phyloP scores from a whole-genome alignment of 2,888 invertebrate genomes.

The Hartigia nigra region DNA sequence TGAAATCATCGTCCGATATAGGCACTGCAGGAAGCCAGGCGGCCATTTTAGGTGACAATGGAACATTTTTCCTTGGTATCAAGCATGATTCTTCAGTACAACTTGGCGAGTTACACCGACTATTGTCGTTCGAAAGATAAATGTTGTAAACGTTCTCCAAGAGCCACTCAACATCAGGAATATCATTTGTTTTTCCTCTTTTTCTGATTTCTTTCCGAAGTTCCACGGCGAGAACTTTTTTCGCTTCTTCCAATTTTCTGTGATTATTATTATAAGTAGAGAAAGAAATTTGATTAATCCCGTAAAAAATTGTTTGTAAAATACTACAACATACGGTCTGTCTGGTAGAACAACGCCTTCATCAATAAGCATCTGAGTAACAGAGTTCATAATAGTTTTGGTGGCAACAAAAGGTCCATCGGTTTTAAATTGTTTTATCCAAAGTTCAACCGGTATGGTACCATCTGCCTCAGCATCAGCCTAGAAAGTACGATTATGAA shows the following conservation, averaged over 20 bases:
- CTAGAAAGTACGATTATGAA: slow-evolving; percentile 7
- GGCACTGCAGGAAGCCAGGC: slow-evolving; percentile 74
- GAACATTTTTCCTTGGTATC: slow-evolving; percentile 13
- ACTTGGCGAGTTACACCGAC: background rate
- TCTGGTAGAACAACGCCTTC: slow-evolving; percentile 73
- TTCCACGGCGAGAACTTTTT: slow-evolving; percentile 50
- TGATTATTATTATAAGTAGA: background rate
- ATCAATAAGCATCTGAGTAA: slow-evolving; percentile 75
- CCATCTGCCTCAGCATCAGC: slow-evolving; percentile 39
- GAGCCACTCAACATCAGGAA: slow-evolving; percentile 11
- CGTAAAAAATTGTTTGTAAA: background rate
- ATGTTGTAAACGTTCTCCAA: background rate
- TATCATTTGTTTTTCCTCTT: background rate
- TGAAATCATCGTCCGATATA: slow-evolving; percentile 69
- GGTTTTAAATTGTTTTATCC: slow-evolving; percentile 72
- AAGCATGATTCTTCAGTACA: background rate
- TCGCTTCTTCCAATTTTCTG: slow-evolving; percentile 37
- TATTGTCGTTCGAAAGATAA: background rate
- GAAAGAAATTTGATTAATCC: background rate
- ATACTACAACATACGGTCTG: slow-evolving; percentile 51
- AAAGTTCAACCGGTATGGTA: slow-evolving; percentile 72
- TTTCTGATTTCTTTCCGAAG: slow-evolving; percentile 43
- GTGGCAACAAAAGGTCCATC: slow-evolving; percentile 77
- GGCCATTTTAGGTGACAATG: slow-evolving; percentile 47
- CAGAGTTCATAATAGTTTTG: slow-evolving; percentile 72